Base-by-base conservation (phyloP, 2,888 invertebrate genomes). In the Halictus ligatus region DNA sequence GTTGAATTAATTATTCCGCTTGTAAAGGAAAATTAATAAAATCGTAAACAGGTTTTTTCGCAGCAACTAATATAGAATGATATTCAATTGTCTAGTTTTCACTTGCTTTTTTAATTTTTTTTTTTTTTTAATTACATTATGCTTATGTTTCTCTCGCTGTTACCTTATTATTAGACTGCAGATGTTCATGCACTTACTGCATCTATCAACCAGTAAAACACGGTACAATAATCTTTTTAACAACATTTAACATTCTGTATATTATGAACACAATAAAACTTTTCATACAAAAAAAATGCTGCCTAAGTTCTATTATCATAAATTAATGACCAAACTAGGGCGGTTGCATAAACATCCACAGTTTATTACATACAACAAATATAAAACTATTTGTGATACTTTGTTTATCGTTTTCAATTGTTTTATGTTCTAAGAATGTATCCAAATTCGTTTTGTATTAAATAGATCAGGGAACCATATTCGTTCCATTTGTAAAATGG, bases 81-180 rank as follows among this genome's bases (percentile, higher is more conserved):
- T 58, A 21, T 81, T 72, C 58, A 83, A 50, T 75, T 80, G 8
- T 71, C 29, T 48, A 72, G 71, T 60, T 25, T 64, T 83, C n/a
- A 18, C 48, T 35, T 75, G 18, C 15, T 71, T 75, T 75, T 83
- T 73, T n/a, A 81, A 58, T 77, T 58, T 21, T 50, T 43, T 40
- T 77, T 58, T 21, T 50, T 43, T 40, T 78, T 71, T 8, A 15
- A 29, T 48, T 54, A 48, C 46, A 50, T 25, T 64, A 64, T 71
- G 40, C 71, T n/a, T 71, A 71, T 43, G 71, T 43, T 21, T 21
- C 21, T 40, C 25, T 74, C 40, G 18, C 25, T n/a, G 35, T 74
- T 48, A 25, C 40, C 71, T 50, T 25, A 48, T 58, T 69, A 69
- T 3, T 43, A 69, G 35, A 69, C 67, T 69, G 67, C 67, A 40